A percentile compares a stretch with the other conserved stretches of the same genome.
Conservation (phyloP, 1,140 invertebrate species). For the Bombus picipes region DNA sequence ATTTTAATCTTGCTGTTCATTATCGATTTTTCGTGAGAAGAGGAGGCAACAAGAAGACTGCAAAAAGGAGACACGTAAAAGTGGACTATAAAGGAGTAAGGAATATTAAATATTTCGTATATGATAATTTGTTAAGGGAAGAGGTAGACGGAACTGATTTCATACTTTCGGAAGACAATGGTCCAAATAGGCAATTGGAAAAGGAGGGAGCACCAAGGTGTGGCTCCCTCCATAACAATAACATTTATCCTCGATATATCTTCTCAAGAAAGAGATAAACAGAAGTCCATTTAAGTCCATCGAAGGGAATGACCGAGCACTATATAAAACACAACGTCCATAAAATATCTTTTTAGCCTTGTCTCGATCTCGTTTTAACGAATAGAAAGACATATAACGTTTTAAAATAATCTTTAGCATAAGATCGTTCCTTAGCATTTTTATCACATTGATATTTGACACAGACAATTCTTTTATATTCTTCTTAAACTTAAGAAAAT, state of each 20-base stretch:
- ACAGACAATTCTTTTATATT: too few relatives aligned
- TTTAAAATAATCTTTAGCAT: too few relatives aligned
- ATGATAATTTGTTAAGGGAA: not conserved
- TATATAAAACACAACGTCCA: not conserved
- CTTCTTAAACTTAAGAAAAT: too few relatives aligned
- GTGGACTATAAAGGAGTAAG: not conserved
- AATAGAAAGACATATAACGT: too few relatives aligned
- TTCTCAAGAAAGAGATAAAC: not conserved
- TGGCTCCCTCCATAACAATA: not conserved
- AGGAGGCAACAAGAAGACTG: not conserved
- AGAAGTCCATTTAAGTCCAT: not conserved
- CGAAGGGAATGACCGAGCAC: not conserved
- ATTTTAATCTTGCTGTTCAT: not conserved
- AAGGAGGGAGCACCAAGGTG: not conserved
- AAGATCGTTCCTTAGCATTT: too few relatives aligned
- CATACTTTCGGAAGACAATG: conserved; percentile 6
- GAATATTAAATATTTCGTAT: not conserved
- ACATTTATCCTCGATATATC: not conserved
- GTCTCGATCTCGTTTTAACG: too few relatives aligned
- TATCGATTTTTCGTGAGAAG: too few relatives aligned
- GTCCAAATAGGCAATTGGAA: not conserved
- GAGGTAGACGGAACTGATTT: not conserved
- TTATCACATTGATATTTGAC: too few relatives aligned
- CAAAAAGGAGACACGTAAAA: not conserved
- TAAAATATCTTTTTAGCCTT: not conserved